A percentile compares a stretch with the other conserved stretches of the same genome.
phyloP scores from a whole-genome alignment of 2,797 vertebrate species.

The Cynopterus sphinx region DNA sequence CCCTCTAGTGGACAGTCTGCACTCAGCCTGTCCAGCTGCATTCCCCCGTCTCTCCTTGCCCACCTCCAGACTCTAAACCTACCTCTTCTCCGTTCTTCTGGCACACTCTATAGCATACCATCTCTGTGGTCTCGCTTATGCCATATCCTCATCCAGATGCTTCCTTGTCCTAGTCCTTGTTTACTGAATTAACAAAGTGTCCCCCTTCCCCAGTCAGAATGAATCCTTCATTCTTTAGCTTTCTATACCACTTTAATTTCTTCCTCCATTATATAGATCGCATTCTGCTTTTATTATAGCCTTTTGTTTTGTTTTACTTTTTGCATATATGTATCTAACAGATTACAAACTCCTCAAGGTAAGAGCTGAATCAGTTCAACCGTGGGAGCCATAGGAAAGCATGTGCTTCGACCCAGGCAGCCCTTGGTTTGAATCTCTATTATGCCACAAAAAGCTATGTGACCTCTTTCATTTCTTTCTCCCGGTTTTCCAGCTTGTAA shows the following conservation, averaged over 20 bases:
- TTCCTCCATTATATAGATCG: background rate
- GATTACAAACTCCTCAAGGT: background rate
- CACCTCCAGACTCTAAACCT: background rate
- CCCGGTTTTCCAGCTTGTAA: background rate
- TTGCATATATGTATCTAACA: background rate
- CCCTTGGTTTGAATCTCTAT: background rate
- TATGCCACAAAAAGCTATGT: background rate
- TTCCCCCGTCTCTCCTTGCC: background rate
- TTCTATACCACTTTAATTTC: background rate
- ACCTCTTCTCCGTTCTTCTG: background rate
- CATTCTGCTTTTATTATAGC: background rate
- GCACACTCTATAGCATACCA: background rate
- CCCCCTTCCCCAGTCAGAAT: background rate
- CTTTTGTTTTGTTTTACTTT: background rate
- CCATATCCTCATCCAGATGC: background rate
- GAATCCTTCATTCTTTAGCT: background rate
- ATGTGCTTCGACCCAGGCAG: background rate
- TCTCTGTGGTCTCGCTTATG: too few relatives aligned
- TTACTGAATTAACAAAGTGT: background rate
- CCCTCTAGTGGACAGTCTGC: background rate
- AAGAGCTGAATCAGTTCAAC: background rate
- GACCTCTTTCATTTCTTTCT: background rate
- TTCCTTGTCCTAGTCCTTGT: background rate
- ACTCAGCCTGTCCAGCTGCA: rapidly evolving
- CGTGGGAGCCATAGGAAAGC: background rate